These are phyloP conservation scores for Heterotis niloticus DNA, from an alignment of 2,113 vertebrate species.

Conservation along the genomic window DNA sequence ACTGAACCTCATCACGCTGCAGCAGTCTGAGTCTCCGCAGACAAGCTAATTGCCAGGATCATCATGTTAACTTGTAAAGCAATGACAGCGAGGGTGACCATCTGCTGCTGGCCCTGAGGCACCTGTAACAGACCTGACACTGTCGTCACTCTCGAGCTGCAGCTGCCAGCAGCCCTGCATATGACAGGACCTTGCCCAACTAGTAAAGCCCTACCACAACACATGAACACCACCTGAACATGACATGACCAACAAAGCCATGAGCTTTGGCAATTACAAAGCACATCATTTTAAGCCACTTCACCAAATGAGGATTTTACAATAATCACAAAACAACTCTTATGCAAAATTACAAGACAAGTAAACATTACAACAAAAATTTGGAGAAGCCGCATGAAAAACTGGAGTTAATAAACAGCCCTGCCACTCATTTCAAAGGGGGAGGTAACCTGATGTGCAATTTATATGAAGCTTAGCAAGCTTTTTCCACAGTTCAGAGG, in stretches of 20 bases:
- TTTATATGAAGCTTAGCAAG: no score
- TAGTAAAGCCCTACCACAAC: not conserved
- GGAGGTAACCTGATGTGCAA: no score
- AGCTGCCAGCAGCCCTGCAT: slow-evolving; percentile 5
- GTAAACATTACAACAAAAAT: not conserved
- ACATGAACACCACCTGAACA: not conserved
- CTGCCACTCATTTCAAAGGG: no score
- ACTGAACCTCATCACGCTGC: not conserved
- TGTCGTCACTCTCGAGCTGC: not conserved
- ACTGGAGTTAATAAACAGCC: no score
- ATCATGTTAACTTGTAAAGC: slow-evolving; percentile 15
- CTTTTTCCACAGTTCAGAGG: no score
- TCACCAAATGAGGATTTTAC: no score
- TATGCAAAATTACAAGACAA: no score
- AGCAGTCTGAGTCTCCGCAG: slow-evolving; percentile 1
- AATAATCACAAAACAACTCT: no score
- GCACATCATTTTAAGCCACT: no score
- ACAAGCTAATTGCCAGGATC: not conserved
- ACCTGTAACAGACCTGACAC: slow-evolving; percentile 14
- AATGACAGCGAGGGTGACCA: not conserved
- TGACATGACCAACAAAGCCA: not conserved
- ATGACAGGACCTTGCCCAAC: not conserved
- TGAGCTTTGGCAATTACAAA: not conserved
- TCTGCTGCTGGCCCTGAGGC: slow-evolving; percentile 19
- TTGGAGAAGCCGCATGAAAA: no score